Evolutionary conservation across 1,140 invertebrate species (phyloP).

Genomic region (Drosophila takahashii): DNA sequence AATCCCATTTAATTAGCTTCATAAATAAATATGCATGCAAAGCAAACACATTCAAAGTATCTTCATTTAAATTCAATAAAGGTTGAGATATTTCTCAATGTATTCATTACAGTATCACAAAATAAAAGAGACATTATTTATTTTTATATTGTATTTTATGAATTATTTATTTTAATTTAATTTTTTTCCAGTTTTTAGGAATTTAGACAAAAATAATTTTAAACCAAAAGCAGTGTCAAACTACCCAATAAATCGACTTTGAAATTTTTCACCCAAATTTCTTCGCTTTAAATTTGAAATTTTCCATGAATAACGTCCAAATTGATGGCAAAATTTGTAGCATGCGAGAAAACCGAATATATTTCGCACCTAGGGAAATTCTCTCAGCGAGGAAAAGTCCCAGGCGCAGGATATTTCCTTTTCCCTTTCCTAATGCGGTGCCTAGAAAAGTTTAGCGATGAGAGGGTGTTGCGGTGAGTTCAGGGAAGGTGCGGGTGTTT

Average conservation of each 20-base stretch:
- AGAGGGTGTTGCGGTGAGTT: background rate
- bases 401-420: slow-evolving; percentile 37
- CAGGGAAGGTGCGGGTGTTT: background rate
- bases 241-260: background rate
- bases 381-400: slow-evolving; percentile 49
- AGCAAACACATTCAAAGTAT: background rate
- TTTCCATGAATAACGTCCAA: background rate
- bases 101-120: too few species aligned
- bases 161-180: too few species aligned
- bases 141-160: too few species aligned
- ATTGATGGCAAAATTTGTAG: slow-evolving; percentile 23
- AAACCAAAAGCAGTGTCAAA: too few species aligned
- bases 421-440: background rate
- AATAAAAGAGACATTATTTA: too few species aligned
- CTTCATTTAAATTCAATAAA: background rate
- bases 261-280: background rate
- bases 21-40: background rate
- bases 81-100: too few species aligned
- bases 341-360: slow-evolving; percentile 47
- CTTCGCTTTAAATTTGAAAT: too few species aligned
- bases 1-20: slow-evolving; percentile 8
- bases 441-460: background rate
- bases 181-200: too few species aligned
- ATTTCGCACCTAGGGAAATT: slow-evolving; percentile 51
- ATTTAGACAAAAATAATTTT: too few species aligned